Percentiles rank a stretch among this genome's conserved stretches.
These are phyloP conservation scores for Elaphurus davidianus DNA, from an alignment of 2,113 vertebrate species.

Conservation along the genomic window DNA sequence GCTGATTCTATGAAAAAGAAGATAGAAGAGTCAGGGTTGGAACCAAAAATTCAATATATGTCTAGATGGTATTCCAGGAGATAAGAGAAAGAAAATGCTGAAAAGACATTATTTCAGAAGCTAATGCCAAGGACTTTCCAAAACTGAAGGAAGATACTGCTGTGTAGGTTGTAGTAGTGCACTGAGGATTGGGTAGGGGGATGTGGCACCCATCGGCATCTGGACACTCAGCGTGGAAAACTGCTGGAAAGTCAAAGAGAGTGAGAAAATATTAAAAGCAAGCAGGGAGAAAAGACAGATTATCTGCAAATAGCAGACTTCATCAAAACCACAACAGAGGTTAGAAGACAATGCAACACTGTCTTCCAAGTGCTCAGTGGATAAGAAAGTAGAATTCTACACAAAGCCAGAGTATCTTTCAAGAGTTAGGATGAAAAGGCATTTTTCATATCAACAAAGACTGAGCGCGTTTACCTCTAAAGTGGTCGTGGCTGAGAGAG, in stretches of 20 bases:
- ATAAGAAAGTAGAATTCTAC: neutral
- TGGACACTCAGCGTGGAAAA: neutral
- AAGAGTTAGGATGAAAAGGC: slow-evolving; percentile 15
- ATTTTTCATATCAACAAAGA: slow-evolving; percentile 8
- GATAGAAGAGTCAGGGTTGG: neutral
- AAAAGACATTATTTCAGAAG: neutral
- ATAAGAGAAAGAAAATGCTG: neutral
- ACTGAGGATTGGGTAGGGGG: neutral
- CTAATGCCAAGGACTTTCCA: neutral
- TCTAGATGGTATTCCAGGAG: neutral
- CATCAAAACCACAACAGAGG: neutral
- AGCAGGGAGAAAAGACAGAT: neutral
- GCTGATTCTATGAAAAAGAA: neutral
- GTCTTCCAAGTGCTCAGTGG: neutral
- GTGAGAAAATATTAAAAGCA: slow-evolving; percentile 31
- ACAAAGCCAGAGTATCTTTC: neutral
- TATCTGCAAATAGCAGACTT: neutral
- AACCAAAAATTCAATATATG: neutral
- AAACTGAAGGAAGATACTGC: neutral
- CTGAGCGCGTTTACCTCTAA: neutral
- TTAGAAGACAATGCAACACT: neutral
- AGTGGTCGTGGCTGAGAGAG: neutral
- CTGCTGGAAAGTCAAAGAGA: slow-evolving; percentile 18
- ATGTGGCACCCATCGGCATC: neutral
- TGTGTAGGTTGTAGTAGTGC: neutral